These are phyloP conservation scores for Hirtodrosophila alboralis DNA, from an alignment of 2,888 invertebrate genomes.

Conservation along the genomic window DNA sequence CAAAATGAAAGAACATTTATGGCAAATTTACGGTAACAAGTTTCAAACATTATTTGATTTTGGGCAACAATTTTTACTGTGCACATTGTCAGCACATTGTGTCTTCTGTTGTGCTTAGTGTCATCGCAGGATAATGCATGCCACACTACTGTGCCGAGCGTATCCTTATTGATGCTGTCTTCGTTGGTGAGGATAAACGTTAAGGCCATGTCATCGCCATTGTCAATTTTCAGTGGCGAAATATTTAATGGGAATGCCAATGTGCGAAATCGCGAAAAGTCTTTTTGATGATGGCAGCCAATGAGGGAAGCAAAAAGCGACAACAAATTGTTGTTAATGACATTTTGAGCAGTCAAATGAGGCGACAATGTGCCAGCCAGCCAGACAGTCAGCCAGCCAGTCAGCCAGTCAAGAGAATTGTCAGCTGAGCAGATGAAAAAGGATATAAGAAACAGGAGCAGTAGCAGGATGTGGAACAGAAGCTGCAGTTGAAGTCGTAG, in stretches of 20 bases:
- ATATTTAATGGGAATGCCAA: constrained; percentile 36
- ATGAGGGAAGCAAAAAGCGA: constrained; percentile 36
- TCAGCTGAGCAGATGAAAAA: background rate
- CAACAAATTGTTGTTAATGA: constrained; percentile 41
- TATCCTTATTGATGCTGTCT: constrained; percentile 1
- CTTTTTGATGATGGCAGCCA: constrained; percentile 50
- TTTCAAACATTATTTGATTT: no score
- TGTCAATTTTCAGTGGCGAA: background rate
- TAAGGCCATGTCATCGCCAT: constrained; percentile 30
- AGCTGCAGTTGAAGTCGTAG: background rate
- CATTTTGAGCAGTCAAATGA: constrained; percentile 39
- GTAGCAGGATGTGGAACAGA: background rate
- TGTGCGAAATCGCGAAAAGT: constrained; percentile 15
- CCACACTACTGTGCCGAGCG: constrained; percentile 1
- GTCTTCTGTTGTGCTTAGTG: constrained; percentile 12
- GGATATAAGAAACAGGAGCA: background rate
- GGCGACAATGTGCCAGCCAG: constrained; percentile 15
- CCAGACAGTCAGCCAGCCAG: no score
- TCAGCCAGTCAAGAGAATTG: no score
- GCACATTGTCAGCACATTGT: constrained; percentile 6
- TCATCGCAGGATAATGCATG: constrained; percentile 25
- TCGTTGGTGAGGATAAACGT: constrained; percentile 11
- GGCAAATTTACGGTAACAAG: no score
- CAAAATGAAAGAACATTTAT: no score
- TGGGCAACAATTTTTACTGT: no score